Evolutionary conservation across 2,113 vertebrate species (phyloP).

Genomic region (Ornithorhynchus anatinus): DNA sequence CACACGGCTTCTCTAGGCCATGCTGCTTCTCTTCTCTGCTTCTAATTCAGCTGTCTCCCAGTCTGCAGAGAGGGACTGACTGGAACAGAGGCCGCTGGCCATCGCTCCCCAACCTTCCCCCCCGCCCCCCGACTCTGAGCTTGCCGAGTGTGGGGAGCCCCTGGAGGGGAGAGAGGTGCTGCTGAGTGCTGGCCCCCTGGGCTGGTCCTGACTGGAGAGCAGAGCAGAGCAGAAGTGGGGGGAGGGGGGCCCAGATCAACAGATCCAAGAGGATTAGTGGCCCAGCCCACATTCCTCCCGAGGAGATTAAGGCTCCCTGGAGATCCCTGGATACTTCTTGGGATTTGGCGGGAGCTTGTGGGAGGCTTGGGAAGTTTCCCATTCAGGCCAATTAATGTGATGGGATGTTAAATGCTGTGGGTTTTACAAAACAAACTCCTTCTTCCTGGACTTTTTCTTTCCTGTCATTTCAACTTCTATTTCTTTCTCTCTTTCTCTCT

Average conservation of each 20-base stretch:
- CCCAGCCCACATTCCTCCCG: slow-evolving; percentile 36
- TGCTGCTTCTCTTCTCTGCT: too few species aligned
- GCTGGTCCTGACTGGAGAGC: too few species aligned
- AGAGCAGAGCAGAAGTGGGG: too few species aligned
- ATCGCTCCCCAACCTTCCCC: too few species aligned
- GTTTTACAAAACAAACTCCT: neutral
- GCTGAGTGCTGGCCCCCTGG: neutral
- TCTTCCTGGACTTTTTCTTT: neutral
- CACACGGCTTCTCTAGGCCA: too few species aligned
- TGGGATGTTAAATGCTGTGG: slow-evolving; percentile 20
- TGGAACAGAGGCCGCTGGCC: neutral
- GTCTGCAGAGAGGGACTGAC: neutral
- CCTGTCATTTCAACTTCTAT: neutral
- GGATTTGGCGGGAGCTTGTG: slow-evolving; percentile 1
- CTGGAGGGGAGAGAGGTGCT: neutral
- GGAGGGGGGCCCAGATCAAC: neutral
- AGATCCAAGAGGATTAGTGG: slow-evolving; percentile 15
- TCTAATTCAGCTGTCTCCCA: too few species aligned
- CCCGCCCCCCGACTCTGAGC: too few species aligned
- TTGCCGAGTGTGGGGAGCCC: too few species aligned
- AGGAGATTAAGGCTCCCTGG: slow-evolving; percentile 28
- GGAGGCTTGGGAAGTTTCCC: slow-evolving; percentile 40
- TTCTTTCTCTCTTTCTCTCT: neutral
- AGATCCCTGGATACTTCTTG: slow-evolving; percentile 30
- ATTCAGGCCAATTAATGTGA: slow-evolving; percentile 59